phyloP scores from a whole-genome alignment of 2,797 vertebrate genomes.

The Sciurus vulgaris region DNA sequence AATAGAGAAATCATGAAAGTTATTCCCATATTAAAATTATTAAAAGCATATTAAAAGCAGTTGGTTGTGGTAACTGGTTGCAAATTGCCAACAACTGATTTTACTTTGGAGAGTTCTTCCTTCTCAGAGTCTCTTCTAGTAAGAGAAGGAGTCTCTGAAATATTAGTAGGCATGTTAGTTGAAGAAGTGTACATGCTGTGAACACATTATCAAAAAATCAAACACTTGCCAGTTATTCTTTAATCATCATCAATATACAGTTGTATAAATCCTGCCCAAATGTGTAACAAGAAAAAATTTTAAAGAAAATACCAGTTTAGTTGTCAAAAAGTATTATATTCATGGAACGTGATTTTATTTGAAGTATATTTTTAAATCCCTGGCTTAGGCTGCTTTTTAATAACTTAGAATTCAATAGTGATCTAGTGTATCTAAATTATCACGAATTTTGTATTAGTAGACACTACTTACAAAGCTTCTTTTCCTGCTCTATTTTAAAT shows the following conservation, averaged over 20 bases:
- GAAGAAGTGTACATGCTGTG: neutral
- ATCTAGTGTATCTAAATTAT: slow-evolving; percentile 23
- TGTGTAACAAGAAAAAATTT: neutral
- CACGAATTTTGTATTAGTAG: neutral
- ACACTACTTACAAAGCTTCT: neutral
- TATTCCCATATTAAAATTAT: neutral
- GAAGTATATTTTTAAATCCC: neutral
- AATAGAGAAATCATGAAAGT: neutral
- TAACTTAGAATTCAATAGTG: neutral
- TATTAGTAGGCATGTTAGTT: neutral
- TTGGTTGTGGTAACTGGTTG: neutral
- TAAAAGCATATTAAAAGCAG: neutral
- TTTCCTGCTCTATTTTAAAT: neutral
- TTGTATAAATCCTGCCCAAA: neutral
- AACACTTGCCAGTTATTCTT: neutral
- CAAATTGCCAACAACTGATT: neutral
- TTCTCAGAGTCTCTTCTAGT: neutral
- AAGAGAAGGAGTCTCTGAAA: neutral
- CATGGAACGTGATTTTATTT: slow-evolving; percentile 3
- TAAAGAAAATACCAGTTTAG: slow-evolving; percentile 10
- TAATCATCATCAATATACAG: neutral
- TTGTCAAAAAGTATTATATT: slow-evolving; percentile 1
- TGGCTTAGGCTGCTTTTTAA: slow-evolving; percentile 34
- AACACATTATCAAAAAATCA: neutral
- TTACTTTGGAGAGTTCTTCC: neutral